Evolutionary conservation across 2,888 invertebrate genomes (phyloP), one percentile per base, ranked within the genome.

Genomic region (Steinernema carpocapsae): DNA sequence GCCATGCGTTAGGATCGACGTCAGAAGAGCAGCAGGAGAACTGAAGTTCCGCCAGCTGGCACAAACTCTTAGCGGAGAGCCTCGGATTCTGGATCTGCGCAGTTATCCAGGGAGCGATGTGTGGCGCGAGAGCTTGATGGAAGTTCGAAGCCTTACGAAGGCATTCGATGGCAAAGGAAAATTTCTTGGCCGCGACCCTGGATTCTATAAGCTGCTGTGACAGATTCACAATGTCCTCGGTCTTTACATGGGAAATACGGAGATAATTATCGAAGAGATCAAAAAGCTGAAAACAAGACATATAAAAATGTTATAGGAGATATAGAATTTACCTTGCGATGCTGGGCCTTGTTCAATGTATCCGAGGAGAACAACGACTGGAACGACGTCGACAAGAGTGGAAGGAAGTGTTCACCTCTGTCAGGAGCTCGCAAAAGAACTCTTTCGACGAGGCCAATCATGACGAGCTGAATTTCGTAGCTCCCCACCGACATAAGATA

Each of bases 371-470:
- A 64, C 32, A 64, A 32, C 29, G 64, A 64, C 6, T 64, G 64
- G 64, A 64, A 64, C 17, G 64, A 32, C 1, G 64, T 14, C 12
- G 32, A 32, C 2, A 64, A 17, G 2, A 64, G 7, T n/a, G 29
- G 29, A n/a, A 32, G 24, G 17, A 64, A 29, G 19, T 64, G 64
- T 7, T 29, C 37, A 3, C 32, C 32, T 10, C 32, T 29, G 37
- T 17, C 26, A 6, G 64, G 64, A 32, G 7, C 29, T 29, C 64
- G 29, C 19, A 64, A n/a, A 14, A 64, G 64, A 6, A 64, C 29
- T 17, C 29, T 64, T n/a, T 64, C 64, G 26, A 37, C n/a, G 32
- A 64, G 64, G 2, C 64, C 64, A 7, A 64, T 64, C 64, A 64
- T 64, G 29, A 12, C 64, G 2, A 64, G 37, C 10, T 32, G 64